These are phyloP conservation scores for Leuciscus idus DNA, from an alignment of 2,113 vertebrate genomes.

Conservation along the genomic window DNA sequence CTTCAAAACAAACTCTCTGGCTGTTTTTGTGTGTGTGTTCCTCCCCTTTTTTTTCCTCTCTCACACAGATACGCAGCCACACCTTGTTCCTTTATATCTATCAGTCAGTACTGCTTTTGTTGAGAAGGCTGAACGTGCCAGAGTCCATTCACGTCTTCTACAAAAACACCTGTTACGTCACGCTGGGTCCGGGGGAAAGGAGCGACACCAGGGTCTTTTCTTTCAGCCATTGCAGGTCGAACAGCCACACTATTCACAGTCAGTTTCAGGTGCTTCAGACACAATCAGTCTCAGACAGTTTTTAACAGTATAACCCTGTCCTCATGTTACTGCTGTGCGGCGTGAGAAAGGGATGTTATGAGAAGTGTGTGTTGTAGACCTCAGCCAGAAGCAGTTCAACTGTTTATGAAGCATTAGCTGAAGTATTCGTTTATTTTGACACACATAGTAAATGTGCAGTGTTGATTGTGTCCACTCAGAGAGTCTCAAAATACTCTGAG, in stretches of 20 bases:
- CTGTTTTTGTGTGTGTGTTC: not conserved
- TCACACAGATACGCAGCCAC: conserved; percentile 38
- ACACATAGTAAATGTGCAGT: not conserved
- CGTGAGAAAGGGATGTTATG: conserved; percentile 27
- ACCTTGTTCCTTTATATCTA: conserved; percentile 52
- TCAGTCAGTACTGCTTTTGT: conserved; percentile 46
- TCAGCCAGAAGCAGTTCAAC: not conserved
- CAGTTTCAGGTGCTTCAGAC: not conserved
- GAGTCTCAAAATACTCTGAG: not conserved
- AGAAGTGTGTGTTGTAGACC: conserved; percentile 33
- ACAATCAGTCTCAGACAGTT: conserved; percentile 26
- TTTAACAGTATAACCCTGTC: conserved; percentile 42
- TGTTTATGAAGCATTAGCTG: conserved; percentile 5
- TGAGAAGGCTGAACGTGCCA: conserved; percentile 6
- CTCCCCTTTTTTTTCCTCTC: not conserved
- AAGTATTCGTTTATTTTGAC: not conserved
- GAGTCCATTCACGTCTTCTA: conserved; percentile 35
- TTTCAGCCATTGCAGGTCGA: not conserved
- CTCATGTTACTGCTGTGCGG: conserved; percentile 41
- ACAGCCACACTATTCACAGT: not conserved
- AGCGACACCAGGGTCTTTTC: conserved; percentile 15
- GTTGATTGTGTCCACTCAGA: not conserved
- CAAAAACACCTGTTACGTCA: conserved; percentile 40
- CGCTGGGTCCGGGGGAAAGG: conserved; percentile 1
- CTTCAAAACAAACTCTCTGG: conserved; percentile 22